Evolutionary conservation across 2,888 invertebrate genomes (phyloP).

Genomic region (Amaurobius ferox): DNA sequence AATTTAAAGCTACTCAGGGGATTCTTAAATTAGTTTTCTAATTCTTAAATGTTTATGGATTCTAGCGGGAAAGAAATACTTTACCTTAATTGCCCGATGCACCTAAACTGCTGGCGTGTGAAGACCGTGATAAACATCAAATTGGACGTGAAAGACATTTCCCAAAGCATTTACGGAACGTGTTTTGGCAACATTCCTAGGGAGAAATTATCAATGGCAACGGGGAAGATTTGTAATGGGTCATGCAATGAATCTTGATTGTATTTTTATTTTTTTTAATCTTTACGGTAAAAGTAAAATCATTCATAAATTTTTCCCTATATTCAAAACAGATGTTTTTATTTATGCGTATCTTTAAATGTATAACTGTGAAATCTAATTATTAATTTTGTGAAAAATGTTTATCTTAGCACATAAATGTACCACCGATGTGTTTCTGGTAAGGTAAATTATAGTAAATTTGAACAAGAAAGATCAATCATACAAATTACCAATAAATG

Average conservation of each 20-base stretch:
- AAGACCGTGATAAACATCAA: neutral
- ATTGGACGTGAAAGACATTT: neutral
- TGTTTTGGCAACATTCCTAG: constrained; percentile 5
- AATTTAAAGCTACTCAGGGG: neutral
- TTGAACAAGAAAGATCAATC: no score
- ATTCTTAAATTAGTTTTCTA: neutral
- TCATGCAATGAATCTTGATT: neutral
- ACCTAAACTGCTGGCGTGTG: neutral
- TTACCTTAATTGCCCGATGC: neutral
- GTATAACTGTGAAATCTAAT: no score
- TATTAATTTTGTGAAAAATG: no score
- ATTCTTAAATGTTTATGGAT: neutral
- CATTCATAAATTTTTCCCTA: no score
- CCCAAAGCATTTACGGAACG: neutral
- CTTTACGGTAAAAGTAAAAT: no score
- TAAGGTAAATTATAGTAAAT: no score
- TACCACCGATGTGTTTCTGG: no score
- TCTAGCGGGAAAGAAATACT: neutral
- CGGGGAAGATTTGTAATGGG: neutral
- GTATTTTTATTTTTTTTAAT: no score
- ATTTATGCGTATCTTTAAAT: no score
- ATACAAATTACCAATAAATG: no score
- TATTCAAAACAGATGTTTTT: no score
- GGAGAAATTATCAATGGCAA: neutral
- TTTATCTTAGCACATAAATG: no score